Percentiles rank a stretch among this genome's conserved stretches.
Conservation (phyloP, 2,888 invertebrate species). For the Pyrochroa serraticornis region DNA sequence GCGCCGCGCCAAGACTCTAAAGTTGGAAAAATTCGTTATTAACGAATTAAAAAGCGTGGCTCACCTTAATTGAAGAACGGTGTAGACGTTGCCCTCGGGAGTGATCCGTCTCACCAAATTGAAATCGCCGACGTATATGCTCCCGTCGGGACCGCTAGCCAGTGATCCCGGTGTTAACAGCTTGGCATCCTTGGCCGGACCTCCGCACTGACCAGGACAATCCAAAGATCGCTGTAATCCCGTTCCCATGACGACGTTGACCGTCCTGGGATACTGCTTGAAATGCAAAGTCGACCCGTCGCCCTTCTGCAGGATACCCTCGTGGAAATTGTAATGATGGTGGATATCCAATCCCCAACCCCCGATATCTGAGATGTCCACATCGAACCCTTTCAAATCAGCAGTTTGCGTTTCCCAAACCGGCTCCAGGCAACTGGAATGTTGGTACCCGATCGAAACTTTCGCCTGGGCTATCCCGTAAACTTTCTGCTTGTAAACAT, state of each 20-base stretch:
- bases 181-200: constrained; percentile 82
- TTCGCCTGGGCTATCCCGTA: constrained; percentile 88
- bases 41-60: constrained; percentile 23
- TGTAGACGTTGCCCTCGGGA: constrained; percentile 87
- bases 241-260: constrained; percentile 92
- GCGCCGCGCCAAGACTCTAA: background rate
- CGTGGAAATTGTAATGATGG: constrained; percentile 98
- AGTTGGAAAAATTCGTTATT: no score
- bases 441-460: constrained; percentile 93
- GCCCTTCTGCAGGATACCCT: constrained; percentile 97
- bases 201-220: constrained; percentile 87
- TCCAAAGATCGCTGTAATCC: constrained; percentile 84
- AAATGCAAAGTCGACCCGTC: constrained; percentile 90
- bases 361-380: constrained; percentile 95
- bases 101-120: constrained; percentile 91
- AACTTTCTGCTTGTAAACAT: constrained; percentile 95
- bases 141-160: constrained; percentile 95
- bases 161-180: constrained; percentile 92
- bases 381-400: constrained; percentile 89
- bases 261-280: constrained; percentile 88
- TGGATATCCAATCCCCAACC: constrained; percentile 98
- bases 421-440: constrained; percentile 82
- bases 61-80: constrained; percentile 85
- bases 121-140: constrained; percentile 95
- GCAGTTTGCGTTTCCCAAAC: constrained; percentile 97